These are phyloP conservation scores for Dasysyrphus albostriatus DNA, from an alignment of 2,888 invertebrate genomes.

Conservation along the genomic window DNA sequence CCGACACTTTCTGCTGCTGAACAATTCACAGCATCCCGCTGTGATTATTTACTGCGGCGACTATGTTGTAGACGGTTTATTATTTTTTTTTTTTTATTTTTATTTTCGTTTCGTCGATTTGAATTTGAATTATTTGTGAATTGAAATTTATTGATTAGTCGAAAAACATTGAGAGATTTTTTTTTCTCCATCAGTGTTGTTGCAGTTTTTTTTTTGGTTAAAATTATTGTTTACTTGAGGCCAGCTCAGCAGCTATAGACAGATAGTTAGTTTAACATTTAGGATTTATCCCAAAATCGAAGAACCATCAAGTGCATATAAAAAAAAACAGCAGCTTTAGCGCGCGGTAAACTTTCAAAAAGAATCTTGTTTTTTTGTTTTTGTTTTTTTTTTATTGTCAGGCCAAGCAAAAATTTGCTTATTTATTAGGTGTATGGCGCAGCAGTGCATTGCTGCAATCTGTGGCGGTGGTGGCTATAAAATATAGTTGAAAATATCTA, in stretches of 20 bases:
- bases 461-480: not conserved
- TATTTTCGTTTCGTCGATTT: constrained; percentile 21
- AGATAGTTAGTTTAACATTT: constrained; percentile 49
- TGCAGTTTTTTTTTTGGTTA: not conserved
- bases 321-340: not conserved
- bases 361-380: constrained; percentile 23
- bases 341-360: constrained; percentile 36
- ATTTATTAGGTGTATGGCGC: constrained; percentile 23
- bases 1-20: constrained; percentile 34
- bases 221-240: constrained; percentile 40
- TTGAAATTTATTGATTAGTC: constrained; percentile 72
- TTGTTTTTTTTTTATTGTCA: not conserved
- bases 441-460: not conserved
- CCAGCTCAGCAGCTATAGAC: too few relatives aligned
- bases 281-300: constrained; percentile 32
- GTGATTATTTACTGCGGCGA: constrained; percentile 28
- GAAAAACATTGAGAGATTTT: constrained; percentile 50
- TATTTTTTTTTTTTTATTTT: not conserved
- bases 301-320: constrained; percentile 14
- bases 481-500: not conserved
- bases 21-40: constrained; percentile 46
- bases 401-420: constrained; percentile 1
- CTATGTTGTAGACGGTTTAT: constrained; percentile 9
- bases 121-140: constrained; percentile 69
- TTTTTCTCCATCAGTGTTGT: not conserved